A percentile compares a stretch with the other conserved stretches of the same genome.
Evolutionary conservation across 2,113 vertebrate species (phyloP).

Genomic region (Perca fluviatilis): DNA sequence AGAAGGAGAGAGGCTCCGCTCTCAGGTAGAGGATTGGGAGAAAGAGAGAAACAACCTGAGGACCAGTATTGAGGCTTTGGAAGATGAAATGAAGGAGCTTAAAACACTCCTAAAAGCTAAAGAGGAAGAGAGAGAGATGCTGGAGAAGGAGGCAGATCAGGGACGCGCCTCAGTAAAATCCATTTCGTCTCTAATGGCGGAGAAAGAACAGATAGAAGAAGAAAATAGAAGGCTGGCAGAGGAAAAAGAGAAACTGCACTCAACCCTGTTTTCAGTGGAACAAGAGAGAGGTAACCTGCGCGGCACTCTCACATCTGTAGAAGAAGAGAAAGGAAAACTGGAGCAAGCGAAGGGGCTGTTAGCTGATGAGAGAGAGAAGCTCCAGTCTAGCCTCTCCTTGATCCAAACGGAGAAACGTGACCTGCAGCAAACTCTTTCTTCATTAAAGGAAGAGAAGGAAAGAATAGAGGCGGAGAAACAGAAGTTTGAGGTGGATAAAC

Average conservation of each 20-base stretch:
- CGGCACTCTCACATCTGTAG: conserved; percentile 58
- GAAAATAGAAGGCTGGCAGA: conserved; percentile 55
- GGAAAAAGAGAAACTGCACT: conserved; percentile 67
- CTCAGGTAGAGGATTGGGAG: conserved; percentile 53
- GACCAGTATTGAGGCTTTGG: conserved; percentile 58
- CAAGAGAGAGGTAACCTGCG: conserved; percentile 76
- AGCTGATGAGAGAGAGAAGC: conserved; percentile 69
- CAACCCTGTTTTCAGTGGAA: conserved; percentile 28
- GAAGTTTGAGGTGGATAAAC: conserved; percentile 51
- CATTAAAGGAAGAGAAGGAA: conserved; percentile 51
- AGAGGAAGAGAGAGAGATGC: conserved; percentile 45
- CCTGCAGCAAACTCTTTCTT: conserved; percentile 38
- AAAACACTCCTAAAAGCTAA: conserved; percentile 53
- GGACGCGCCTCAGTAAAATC: conserved; percentile 63
- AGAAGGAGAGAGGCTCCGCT: conserved; percentile 47
- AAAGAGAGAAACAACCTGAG: conserved; percentile 63
- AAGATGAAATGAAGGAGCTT: conserved; percentile 70
- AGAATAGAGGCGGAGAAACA: conserved; percentile 45
- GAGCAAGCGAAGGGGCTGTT: conserved; percentile 41
- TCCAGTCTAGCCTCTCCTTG: conserved; percentile 32
- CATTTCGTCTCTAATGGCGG: conserved; percentile 32
- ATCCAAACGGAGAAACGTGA: conserved; percentile 52
- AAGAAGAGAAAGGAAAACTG: conserved; percentile 55
- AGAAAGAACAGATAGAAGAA: conserved; percentile 48
- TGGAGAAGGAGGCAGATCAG: conserved; percentile 57